Percentiles rank a stretch among this genome's conserved stretches.
Conservation (phyloP, 2,797 vertebrate species). For the Anolis apletophallus region DNA sequence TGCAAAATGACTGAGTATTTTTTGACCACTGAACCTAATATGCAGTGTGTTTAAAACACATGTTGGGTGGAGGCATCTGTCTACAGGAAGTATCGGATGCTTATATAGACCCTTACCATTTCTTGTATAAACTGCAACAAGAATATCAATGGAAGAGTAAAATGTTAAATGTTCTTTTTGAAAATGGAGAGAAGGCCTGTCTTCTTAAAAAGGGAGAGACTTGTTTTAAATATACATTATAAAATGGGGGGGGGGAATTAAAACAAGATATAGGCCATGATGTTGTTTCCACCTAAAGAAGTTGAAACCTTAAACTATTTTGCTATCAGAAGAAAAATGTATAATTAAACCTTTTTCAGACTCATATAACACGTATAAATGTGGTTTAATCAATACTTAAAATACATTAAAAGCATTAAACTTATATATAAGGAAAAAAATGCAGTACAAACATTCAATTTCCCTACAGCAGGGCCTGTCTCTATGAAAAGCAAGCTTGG, state of each 20-base stretch:
- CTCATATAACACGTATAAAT: background rate
- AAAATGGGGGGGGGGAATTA: constrained; percentile 17
- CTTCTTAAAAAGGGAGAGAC: constrained; percentile 41
- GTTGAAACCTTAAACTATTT: constrained; percentile 54
- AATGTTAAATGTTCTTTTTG: constrained; percentile 55
- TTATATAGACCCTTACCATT: constrained; percentile 43
- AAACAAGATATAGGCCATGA: constrained; percentile 55
- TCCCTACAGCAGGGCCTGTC: too few relatives aligned
- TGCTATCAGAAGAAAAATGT: constrained; percentile 62
- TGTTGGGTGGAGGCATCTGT: constrained; percentile 66
- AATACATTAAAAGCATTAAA: too few relatives aligned
- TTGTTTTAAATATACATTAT: constrained; percentile 56
- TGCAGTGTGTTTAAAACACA: constrained; percentile 66
- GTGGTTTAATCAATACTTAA: too few relatives aligned
- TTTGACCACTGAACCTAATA: constrained; percentile 58
- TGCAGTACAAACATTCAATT: too few relatives aligned
- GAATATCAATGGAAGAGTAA: constrained; percentile 68
- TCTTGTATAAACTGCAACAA: constrained; percentile 63
- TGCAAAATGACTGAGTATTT: constrained; percentile 55
- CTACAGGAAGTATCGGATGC: constrained; percentile 71
- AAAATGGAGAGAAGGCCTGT: background rate
- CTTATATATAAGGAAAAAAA: too few relatives aligned
- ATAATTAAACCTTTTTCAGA: constrained; percentile 57
- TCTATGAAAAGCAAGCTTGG: too few relatives aligned
- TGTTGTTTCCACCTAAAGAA: constrained; percentile 62